Evolutionary conservation across 2,113 vertebrate genomes (phyloP).

Genomic region (Lynx canadensis): DNA sequence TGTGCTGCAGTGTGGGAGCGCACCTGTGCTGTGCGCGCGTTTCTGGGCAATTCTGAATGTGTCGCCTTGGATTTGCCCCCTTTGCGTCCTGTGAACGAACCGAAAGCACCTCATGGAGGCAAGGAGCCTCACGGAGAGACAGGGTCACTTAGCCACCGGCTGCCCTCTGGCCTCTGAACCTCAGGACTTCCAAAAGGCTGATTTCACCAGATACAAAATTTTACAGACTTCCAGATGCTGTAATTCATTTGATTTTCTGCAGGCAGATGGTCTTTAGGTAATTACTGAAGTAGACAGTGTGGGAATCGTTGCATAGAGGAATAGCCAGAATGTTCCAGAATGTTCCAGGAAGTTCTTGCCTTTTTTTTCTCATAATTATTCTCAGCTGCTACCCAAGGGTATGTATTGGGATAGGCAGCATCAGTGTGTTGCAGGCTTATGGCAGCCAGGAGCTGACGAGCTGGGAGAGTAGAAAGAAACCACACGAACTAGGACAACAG

Average conservation of each 20-base stretch:
- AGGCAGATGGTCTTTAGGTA: background rate
- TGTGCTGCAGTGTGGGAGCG: rapidly evolving
- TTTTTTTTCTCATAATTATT: background rate
- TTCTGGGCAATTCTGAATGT: background rate
- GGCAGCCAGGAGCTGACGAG: background rate
- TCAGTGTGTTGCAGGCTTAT: background rate
- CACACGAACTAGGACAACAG: rapidly evolving
- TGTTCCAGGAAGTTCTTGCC: slow-evolving; percentile 3
- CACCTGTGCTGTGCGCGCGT: background rate
- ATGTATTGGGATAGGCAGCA: background rate
- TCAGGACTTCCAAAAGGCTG: background rate
- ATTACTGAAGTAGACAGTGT: background rate
- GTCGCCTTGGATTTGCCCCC: background rate
- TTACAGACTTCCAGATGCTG: background rate
- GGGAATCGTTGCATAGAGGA: background rate
- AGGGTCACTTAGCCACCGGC: no score
- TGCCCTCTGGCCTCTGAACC: background rate
- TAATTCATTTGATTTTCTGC: background rate
- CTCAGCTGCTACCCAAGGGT: background rate
- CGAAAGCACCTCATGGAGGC: background rate
- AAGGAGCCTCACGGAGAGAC: background rate
- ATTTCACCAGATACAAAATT: background rate
- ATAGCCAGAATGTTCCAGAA: background rate
- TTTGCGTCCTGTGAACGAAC: background rate
- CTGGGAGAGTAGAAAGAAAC: background rate